Base-by-base conservation (phyloP, 2,888 invertebrate species). In the Bellardia bayeri region DNA sequence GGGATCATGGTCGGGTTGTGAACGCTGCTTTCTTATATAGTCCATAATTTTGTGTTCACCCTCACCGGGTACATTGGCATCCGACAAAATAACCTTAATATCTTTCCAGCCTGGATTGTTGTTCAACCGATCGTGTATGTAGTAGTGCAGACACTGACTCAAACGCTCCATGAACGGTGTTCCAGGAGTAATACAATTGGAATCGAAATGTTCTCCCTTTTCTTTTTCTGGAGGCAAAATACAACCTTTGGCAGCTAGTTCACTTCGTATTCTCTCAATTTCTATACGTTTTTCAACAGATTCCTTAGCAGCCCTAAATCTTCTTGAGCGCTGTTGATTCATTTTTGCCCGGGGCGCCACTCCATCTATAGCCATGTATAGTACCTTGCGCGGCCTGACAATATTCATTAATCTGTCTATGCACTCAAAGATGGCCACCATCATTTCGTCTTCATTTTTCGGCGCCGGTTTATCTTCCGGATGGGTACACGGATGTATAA, bases 41-140 rank as follows among this genome's bases (percentile, higher is more conserved):
- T 99, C 99, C 99, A 99, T 99, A 90, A 99, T 99, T 94, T 99
- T 99, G 93, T 99, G 99, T 94, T 99, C 99, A 0, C 99, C 99
- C 94, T 99, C 99, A 7, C 99, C 99, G 0, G 99, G 99, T 6
- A 98, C 99, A 94, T 99, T 99, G 1, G 99, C 99, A 94, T 99
- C 99, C 2, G 99, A 99, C n/a, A 99, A 95, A 91, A 99, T 98
- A 9, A 98, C 97, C 94, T 98, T 98, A 88, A 99, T 96, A 58
- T 96, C 96, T 90, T 96, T 96, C 99, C 99, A 99, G 0, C 98
- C 99, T 2, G 99, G 97, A 93, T 99, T 98, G 92, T 94, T 98
- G 92, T 99, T 99, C 89, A 99, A 88, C 6, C 92, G 90, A 72
- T 93, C 91, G 84, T 94, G 93, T 37, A 94, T 91, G 88, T 92